Conservation (phyloP, 2,888 invertebrate genomes). For the Dione vanillae region DNA sequence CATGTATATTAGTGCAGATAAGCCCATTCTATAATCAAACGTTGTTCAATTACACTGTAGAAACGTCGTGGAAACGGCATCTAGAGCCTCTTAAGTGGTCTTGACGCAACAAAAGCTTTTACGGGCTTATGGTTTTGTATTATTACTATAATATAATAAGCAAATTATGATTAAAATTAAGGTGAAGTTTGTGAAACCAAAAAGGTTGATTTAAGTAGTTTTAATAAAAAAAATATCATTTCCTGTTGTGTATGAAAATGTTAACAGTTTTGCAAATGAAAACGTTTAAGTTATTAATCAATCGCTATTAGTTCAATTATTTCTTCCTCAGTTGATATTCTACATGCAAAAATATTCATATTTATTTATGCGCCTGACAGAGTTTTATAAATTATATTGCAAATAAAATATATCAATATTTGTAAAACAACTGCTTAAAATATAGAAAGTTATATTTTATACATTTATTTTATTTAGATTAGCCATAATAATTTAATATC, state of each 20-base stretch:
- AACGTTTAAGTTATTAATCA: too few relatives aligned
- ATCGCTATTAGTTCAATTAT: too few relatives aligned
- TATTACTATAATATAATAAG: constrained; percentile 13
- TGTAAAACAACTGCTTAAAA: not conserved
- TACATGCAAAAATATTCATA: too few relatives aligned
- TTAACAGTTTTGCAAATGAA: too few relatives aligned
- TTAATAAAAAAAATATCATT: too few relatives aligned
- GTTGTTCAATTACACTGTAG: constrained; percentile 13
- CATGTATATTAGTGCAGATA: constrained; percentile 16
- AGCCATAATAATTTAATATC: not conserved
- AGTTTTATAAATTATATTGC: too few relatives aligned
- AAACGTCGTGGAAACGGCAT: constrained; percentile 14
- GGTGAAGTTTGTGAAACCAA: not conserved
- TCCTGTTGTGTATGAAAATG: too few relatives aligned
- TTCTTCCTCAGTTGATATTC: too few relatives aligned
- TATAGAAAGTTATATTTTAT: not conserved
- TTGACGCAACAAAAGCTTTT: constrained; percentile 13
- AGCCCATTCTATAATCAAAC: constrained; percentile 13
- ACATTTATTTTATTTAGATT: not conserved
- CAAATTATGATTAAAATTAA: constrained; percentile 25
- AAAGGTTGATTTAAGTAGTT: not conserved
- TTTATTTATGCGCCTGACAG: too few relatives aligned
- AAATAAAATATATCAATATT: not conserved
- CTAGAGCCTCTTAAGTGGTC: constrained; percentile 28
- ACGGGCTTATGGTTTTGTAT: constrained; percentile 16